Conservation (phyloP, 2,888 invertebrate species). For the Diloba caeruleocephala region DNA sequence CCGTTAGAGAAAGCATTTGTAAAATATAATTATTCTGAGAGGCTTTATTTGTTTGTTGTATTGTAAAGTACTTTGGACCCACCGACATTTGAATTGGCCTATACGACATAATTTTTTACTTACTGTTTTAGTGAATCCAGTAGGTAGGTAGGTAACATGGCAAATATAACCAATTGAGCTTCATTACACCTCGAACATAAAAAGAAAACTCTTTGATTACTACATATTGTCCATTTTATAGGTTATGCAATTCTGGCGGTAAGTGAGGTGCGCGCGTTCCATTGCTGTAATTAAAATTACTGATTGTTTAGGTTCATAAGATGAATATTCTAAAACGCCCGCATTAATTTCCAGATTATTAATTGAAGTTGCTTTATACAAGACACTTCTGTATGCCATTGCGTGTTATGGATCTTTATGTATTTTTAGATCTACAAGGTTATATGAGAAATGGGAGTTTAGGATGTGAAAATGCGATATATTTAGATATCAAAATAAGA, state of each 20-base stretch:
- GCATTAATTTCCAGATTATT: slow-evolving; percentile 12
- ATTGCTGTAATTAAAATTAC: slow-evolving; percentile 3
- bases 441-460: slow-evolving; percentile 2
- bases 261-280: slow-evolving; percentile 6
- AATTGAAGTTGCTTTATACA: slow-evolving; percentile 17
- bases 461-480: slow-evolving; percentile 5
- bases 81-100: not conserved
- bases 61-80: slow-evolving; percentile 16
- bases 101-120: no score
- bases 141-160: no score
- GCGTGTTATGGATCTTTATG: slow-evolving; percentile 8
- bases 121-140: not conserved
- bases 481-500: slow-evolving; percentile 1
- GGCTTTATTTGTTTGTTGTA: slow-evolving; percentile 13
- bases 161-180: no score
- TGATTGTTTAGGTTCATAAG: slow-evolving; percentile 5
- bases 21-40: slow-evolving; percentile 23
- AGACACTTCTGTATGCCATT: slow-evolving; percentile 10
- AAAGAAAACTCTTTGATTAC: not conserved
- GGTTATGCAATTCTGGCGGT: not conserved
- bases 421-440: slow-evolving; percentile 17
- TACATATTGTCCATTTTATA: slow-evolving; percentile 4
- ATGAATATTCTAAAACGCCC: slow-evolving; percentile 3
- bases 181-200: not conserved
- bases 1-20: slow-evolving; percentile 37